Evolutionary conservation across 2,888 invertebrate genomes (phyloP), one percentile per base, ranked within the genome.

Genomic region (Tetranychus piercei): DNA sequence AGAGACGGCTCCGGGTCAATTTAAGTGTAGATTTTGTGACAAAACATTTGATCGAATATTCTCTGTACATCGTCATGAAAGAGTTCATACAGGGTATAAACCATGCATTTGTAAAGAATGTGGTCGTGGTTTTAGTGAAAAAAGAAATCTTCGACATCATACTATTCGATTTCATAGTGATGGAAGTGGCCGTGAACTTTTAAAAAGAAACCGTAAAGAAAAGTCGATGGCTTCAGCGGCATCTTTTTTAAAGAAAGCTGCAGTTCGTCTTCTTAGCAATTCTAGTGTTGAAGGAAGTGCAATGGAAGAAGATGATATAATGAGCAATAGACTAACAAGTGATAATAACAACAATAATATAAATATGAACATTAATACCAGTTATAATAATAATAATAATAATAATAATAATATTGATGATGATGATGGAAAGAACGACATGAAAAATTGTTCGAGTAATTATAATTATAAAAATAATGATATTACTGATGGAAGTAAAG

Each of bases 71-170:
- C 80, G 82, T 43, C 83, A 83, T 77, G 81, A 82, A 78, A 79
- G 82, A 44, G 80, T 82, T 70, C 83, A 83, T 77, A 82, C 81
- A 20, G 81, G 81, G 44, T 81, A 81, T 73, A 81, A 81, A 76
- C 80, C 81, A 6, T 82, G 82, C 75, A 81, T 80, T 76, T 82
- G 82, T 77, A 80, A 80, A 75, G 80, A 80, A 70, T 82, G 83
- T 78, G 81, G 82, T 15, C 79, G 80, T 74, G 81, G 81, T n/a
- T 83, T 83, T 77, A 81, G 80, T 71, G 82, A 82, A 75, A 79
- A 80, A 64, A 78, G 81, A 34, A 82, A 82, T 76, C 79, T 83
- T 64, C 80, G 82, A 45, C 81, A 82, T 71, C 83, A 83, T 77
- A 81, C 82, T 45, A 78, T 81, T 76, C 79, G 81, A 18, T 82